phyloP scores from a whole-genome alignment of 2,797 vertebrate genomes.

The Acrossocheilus wenchowensis region DNA sequence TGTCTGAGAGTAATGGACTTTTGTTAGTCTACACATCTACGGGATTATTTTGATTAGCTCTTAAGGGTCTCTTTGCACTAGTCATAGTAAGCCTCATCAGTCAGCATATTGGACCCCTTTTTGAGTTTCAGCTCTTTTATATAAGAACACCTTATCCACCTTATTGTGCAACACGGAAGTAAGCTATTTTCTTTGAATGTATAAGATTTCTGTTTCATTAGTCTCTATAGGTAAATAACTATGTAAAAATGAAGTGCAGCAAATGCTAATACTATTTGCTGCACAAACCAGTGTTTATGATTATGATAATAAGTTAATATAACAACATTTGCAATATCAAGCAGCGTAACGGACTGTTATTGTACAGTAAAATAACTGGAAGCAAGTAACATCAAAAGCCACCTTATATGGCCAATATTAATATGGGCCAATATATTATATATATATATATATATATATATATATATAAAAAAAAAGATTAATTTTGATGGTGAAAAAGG shows the following conservation, averaged over 20 bases:
- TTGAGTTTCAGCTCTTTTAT: neutral
- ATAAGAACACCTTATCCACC: neutral
- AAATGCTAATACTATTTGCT: neutral
- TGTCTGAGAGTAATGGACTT: neutral
- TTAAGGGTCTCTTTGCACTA: neutral
- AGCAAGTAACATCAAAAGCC: no score
- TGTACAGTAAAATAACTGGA: no score
- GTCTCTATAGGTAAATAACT: neutral
- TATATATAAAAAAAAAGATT: no score
- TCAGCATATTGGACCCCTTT: neutral
- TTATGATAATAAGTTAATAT: no score
- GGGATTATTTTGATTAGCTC: neutral
- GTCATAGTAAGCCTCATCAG: neutral
- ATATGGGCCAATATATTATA: no score
- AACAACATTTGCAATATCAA: no score
- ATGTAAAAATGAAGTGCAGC: neutral
- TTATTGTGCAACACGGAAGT: neutral
- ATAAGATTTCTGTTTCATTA: neutral
- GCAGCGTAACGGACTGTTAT: no score
- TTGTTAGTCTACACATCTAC: conserved; percentile 4
- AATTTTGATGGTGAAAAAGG: neutral
- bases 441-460: no score
- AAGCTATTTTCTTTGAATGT: neutral
- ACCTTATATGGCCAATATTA: no score
- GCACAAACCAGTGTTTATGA: no score